These are phyloP conservation scores for Anastrepha obliqua DNA, from an alignment of 1,140 invertebrate genomes.

Conservation along the genomic window DNA sequence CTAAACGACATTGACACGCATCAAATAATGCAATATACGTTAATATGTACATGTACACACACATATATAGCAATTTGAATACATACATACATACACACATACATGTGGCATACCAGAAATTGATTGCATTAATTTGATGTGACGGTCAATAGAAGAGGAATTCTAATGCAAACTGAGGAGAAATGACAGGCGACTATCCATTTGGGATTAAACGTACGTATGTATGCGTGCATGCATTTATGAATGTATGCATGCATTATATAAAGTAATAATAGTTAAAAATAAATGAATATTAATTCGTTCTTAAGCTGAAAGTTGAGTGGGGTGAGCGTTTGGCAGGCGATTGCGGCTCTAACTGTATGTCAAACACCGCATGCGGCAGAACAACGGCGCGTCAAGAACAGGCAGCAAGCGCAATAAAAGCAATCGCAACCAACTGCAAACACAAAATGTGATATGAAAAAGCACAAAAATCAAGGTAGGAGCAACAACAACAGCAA, in stretches of 20 bases:
- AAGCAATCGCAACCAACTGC: background rate
- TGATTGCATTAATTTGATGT: constrained; percentile 31
- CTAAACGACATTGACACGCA: constrained; percentile 40
- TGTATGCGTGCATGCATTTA: background rate
- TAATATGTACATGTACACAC: background rate
- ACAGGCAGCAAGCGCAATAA: background rate
- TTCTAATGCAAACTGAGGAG: background rate
- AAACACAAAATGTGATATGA: background rate
- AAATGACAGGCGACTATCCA: background rate
- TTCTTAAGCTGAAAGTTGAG: constrained; percentile 50
- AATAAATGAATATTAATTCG: constrained; percentile 10
- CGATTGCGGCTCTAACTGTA: constrained; percentile 45
- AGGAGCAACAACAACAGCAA: background rate
- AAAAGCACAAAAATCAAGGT: too few relatives aligned
- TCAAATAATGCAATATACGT: constrained; percentile 7
- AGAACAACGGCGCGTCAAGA: constrained; percentile 40
- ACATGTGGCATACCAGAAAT: constrained; percentile 16
- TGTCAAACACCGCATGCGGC: constrained; percentile 24
- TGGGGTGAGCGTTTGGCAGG: constrained; percentile 38
- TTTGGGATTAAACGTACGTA: background rate
- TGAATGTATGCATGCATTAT: too few relatives aligned
- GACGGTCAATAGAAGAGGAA: constrained; percentile 24
- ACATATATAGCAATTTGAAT: background rate
- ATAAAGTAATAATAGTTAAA: background rate
- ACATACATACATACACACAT: background rate